A percentile compares a stretch with the other conserved stretches of the same genome.
These are phyloP conservation scores for Periphyllus acericola DNA, from an alignment of 2,888 invertebrate genomes.

Conservation along the genomic window DNA sequence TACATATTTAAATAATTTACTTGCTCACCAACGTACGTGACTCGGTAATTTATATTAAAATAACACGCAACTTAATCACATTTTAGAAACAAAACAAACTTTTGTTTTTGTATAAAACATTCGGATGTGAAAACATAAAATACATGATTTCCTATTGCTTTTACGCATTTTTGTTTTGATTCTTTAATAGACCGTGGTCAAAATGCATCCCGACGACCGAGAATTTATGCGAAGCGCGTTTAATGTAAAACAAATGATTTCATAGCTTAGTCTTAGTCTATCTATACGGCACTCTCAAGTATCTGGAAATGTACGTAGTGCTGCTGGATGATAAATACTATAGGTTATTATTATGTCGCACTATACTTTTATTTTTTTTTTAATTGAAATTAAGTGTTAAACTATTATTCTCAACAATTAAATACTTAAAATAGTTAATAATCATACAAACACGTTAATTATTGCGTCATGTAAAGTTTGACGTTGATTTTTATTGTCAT, in stretches of 20 bases:
- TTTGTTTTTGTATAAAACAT: neutral
- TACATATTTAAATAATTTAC: conserved; percentile 37
- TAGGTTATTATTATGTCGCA: neutral
- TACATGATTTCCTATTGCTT: neutral
- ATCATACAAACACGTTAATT: too few relatives aligned
- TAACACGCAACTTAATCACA: neutral
- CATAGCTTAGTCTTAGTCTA: too few relatives aligned
- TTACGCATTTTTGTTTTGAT: neutral
- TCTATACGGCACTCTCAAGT: too few relatives aligned
- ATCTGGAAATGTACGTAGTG: neutral
- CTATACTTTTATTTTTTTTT: too few relatives aligned
- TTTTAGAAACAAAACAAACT: conserved; percentile 17
- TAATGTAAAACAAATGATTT: neutral
- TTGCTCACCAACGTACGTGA: neutral
- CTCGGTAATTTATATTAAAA: conserved; percentile 11
- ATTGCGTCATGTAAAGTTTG: too few relatives aligned
- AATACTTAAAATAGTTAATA: too few relatives aligned
- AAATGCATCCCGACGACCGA: neutral
- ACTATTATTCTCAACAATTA: too few relatives aligned
- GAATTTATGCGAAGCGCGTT: neutral
- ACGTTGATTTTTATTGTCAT: too few relatives aligned
- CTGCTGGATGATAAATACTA: neutral
- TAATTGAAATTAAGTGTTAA: too few relatives aligned
- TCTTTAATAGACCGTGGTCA: neutral
- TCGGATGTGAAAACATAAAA: conserved; percentile 5